Base-by-base conservation (phyloP, 2,888 invertebrate species). In the Drosophila colorata region DNA sequence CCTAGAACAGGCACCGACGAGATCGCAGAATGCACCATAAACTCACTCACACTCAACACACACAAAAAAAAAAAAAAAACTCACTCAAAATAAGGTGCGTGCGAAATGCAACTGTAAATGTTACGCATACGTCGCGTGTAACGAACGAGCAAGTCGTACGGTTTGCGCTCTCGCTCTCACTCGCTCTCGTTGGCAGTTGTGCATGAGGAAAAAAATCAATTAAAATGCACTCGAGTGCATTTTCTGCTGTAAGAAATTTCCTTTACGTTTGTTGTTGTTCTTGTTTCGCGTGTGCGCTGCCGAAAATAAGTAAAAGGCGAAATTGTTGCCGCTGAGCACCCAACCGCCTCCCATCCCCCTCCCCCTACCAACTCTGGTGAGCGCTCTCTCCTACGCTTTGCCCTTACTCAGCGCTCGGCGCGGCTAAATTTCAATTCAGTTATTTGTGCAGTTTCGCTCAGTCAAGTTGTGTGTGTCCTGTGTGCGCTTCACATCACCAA, bases 381-480 rank as follows among this genome's bases (percentile, higher is more conserved):
- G 28, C 53, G 51, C 41, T 44, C 65, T 60, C 49, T 52, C 28
- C 25, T 16, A 41, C 55, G 33, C 20, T 61, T 48, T 69, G 69
- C 73, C 67, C 83, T 73, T 68, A 52, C 46, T 57, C 53, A 46
- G 52, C 35, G 49, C 53, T 48, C 60, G 51, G 56, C 64, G 69
- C 71, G 83, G 71, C 79, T 65, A 80, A 69, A 79, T 82, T 85
- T 74, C 69, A 77, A 75, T 87, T 84, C 87, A 86, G 88, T 86
- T 86, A 88, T 88, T 88, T 88, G 87, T 86, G 86, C 87, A 88
- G 76, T 88, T 88, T 80, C 66, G 74, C 85, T 87, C 87, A 87
- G 85, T 88, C 84, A 83, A 86, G 85, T 85, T 86, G 87, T 84
- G 87, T 76, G 75, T 83, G 76, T 73, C 73, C 77, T 80, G 69